Evolutionary conservation across 2,113 vertebrate genomes (phyloP).

Genomic region (Prolemur simus): DNA sequence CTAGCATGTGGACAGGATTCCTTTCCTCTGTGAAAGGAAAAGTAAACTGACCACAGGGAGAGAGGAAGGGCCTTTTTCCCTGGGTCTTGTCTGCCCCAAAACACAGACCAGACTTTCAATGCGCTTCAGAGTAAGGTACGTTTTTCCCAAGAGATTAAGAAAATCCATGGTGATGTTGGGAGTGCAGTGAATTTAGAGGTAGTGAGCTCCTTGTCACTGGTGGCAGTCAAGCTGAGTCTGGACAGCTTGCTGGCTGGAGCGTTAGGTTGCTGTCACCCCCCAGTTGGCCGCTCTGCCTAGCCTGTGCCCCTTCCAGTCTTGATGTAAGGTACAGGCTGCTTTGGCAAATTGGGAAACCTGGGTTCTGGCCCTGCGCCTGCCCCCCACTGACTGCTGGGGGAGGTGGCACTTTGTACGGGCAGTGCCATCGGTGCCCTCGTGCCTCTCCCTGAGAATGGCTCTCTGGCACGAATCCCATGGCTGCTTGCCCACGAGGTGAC

Average conservation of each 20-base stretch:
- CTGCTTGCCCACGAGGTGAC: not conserved
- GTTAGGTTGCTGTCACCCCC: not conserved
- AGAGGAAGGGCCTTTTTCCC: not conserved
- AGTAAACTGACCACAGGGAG: not conserved
- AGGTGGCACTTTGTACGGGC: not conserved
- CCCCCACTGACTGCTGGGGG: not conserved
- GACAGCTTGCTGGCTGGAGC: not conserved
- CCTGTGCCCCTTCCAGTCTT: not conserved
- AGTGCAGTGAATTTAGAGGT: not conserved
- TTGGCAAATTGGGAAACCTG: not conserved
- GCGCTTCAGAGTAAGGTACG: not conserved
- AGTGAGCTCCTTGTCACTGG: not conserved
- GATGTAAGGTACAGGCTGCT: no score
- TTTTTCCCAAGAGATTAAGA: not conserved
- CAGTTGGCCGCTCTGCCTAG: not conserved
- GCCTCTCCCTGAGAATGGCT: not conserved
- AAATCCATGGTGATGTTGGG: not conserved
- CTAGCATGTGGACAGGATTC: not conserved
- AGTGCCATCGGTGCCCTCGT: fast-evolving
- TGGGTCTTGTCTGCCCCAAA: not conserved
- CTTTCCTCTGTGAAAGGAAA: not conserved
- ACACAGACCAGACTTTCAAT: not conserved
- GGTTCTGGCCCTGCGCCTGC: not conserved
- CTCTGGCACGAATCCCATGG: fast-evolving
- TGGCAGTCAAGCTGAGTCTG: not conserved